Conservation (phyloP, 2,797 vertebrate species). For the Artibeus jamaicensis region DNA sequence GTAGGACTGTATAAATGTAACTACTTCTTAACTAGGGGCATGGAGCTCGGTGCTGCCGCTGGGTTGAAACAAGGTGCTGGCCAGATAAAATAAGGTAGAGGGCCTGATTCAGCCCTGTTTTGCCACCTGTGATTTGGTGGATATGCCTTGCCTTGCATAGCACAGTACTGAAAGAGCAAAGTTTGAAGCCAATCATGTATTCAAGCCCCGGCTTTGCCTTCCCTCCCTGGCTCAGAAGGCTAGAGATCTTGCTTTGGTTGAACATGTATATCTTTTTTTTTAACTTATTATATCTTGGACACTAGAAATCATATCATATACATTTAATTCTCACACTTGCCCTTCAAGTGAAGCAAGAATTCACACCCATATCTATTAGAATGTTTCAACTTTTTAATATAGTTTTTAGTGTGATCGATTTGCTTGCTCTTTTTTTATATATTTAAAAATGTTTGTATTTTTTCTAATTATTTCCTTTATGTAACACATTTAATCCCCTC, state of each 20-base stretch:
- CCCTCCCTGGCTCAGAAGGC: neutral
- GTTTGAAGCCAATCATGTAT: neutral
- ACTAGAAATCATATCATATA: neutral
- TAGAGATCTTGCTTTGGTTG: neutral
- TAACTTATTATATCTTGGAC: neutral
- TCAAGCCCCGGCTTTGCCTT: neutral
- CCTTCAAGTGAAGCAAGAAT: neutral
- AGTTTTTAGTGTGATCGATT: neutral
- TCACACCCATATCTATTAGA: neutral
- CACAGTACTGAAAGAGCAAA: neutral
- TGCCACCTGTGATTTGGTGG: neutral
- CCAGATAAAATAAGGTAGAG: too few relatives aligned
- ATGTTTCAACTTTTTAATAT: neutral
- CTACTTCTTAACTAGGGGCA: too few relatives aligned
- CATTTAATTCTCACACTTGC: neutral
- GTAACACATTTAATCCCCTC: neutral
- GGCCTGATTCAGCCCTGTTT: too few relatives aligned
- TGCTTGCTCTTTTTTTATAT: neutral
- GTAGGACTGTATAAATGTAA: too few relatives aligned
- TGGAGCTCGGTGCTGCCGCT: too few relatives aligned
- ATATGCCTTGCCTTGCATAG: neutral
- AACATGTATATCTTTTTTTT: neutral
- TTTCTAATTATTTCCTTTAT: neutral
- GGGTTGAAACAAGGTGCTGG: too few relatives aligned
- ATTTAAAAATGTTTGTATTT: neutral